Base-by-base conservation (phyloP, 2,797 vertebrate species). In the Pampus argenteus region DNA sequence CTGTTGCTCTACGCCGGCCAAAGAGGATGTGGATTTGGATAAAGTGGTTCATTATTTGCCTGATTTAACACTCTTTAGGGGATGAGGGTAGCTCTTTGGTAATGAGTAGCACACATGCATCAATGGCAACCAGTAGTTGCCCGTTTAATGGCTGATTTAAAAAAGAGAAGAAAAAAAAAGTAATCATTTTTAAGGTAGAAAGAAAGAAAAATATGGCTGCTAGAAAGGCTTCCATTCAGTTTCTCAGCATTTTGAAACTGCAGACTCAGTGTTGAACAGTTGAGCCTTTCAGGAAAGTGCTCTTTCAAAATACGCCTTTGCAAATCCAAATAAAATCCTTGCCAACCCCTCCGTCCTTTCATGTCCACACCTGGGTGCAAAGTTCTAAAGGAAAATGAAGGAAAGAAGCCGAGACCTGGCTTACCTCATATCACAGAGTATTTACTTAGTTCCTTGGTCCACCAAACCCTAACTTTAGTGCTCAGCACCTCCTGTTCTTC, bases 331-430 rank as follows among this genome's bases (percentile, higher is more conserved):
- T 92, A 94, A 93, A 92, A 86, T 71, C 80, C 60, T 3, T 56
- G 83, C 90, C 82, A 89, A 79, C 26, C 86, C 79, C 87, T 70
- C 65, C 67, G 38, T 78, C 79, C 92, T 95, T 95, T 95, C 91
- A 94, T 92, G 92, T 94, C 86, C 84, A 81, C 94, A 95, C 93
- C 94, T 94, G 94, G 89, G 79, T 76, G 57, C 84, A 82, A 66
- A 88, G 84, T 93, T 92, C 90, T 92, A 22, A 91, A 73, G 88
- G 76, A 66, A 71, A 80, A 76, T 52, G 42, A 56, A 56, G 69
- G 42, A 14, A 44, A 75, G 62, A 83, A 68, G 18, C 66, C 78
- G 69, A 65, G 84, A 76, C 88, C 87, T 87, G 82, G 84, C 87
- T 90, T 90, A 86, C 79, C 78, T 93, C 85, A 86, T 89, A 92